Evolutionary conservation across 2,797 vertebrate species (phyloP), one percentile per base, ranked within the genome.

Genomic region (Enteromius unitaeniatus): DNA sequence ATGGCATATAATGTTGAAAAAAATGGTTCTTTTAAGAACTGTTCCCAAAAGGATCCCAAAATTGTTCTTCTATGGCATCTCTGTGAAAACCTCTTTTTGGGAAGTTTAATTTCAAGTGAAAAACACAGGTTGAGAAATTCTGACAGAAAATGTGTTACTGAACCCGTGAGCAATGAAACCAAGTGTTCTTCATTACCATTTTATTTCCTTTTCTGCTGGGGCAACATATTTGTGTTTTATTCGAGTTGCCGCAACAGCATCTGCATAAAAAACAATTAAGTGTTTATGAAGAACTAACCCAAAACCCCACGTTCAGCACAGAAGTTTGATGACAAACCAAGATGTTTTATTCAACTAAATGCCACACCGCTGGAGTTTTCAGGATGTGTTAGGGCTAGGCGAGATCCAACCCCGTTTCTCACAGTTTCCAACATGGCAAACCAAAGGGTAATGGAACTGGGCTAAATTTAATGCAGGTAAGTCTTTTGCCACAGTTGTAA

Each of bases 151-250:
- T 15, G 6, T 65, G 55, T 80, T 14, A 58, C 51, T 14, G 42
- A 60, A 81, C 9, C 72, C 72, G 31, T 79, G 55, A 53, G 82
- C 76, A 60, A 77, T 19, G 34, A 42, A 68, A 55, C 37, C 51
- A 26, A 42, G 67, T 53, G 77, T 87, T 84, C 80, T 70, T 81
- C 83, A 89, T 89, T 85, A 88, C 85, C 58, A 55, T 88, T 90
- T 90, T 81, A 88, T 86, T 89, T 91, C 87, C 87, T 82, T 91
- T 55, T 75, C 70, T 89, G 90, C 89, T 91, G 88, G 84, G 81
- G 78, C 76, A 76, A 42, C 23, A 42, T 77, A 87, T 86, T 82
- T 79, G 86, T 45, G 60, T 84, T 81, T 91, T 90, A 75, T 80
- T 76, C 76, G 42, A 42, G 45, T 81, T 88, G 64, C 84, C 58